Evolutionary conservation across 2,797 vertebrate species (phyloP), one percentile per base, ranked within the genome.

Genomic region (Echiichthys vipera): DNA sequence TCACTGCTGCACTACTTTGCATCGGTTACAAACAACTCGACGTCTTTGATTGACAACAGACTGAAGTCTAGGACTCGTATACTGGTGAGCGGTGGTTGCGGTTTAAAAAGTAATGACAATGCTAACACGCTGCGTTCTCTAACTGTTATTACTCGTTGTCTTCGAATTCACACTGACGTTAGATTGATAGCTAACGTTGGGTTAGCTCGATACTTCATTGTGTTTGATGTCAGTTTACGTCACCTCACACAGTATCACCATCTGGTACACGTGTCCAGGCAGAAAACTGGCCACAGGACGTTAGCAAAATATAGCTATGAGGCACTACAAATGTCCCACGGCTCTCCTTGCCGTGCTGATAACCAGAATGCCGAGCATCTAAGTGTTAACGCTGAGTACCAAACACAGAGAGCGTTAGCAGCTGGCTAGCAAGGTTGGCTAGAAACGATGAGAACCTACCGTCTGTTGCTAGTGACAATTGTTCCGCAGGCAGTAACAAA

Each of bases 361-460:
- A 57, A 65, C 43, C 57, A 72, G 50, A 83, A 63, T 30, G 18
- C 51, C 66, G 83, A n/a, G 45, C 70, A 84, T n/a, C n/a, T n/a
- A n/a, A n/a, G n/a, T n/a, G n/a, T n/a, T n/a, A n/a, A n/a, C n/a
- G 82, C 77, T 77, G 83, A 77, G 74, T 71, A 57, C 75, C 64
- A 79, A 72, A 81, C 59, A 88, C 78, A 77, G 61, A 53, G 65
- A 88, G 54, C 55, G 53, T 77, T 89, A 90, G 89, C 86, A 79
- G 65, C 64, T 79, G 75, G 87, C 81, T 91, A 91, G 74, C 84
- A 62, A 32, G 65, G 82, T 76, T 91, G 91, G 91, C 90, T 71
- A 36, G 25, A 79, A 83, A 73, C 67, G 85, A 67, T 71, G 76
- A 81, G 72, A 88, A 91, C 92, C 18, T 92, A 94, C 93, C 93